Evolutionary conservation across 2,888 invertebrate species (phyloP).

Genomic region (Axea sp.): DNA sequence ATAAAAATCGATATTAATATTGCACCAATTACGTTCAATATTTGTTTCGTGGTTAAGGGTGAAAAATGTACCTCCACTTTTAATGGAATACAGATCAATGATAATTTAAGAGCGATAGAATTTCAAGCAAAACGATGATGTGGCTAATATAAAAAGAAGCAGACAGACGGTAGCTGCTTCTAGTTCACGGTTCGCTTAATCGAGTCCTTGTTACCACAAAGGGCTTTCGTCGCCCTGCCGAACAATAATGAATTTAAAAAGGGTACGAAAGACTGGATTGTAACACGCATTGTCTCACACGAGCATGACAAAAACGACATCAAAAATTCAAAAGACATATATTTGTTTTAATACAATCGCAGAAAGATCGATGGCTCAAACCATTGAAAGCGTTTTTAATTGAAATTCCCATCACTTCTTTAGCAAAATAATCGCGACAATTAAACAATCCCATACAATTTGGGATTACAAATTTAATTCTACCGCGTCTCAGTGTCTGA

Average conservation of each 20-base stretch:
- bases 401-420: conserved; percentile 1
- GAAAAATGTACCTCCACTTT: conserved; percentile 19
- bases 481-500: too few relatives aligned
- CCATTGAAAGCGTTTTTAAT: not conserved
- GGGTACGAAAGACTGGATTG: conserved; percentile 59
- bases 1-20: not conserved
- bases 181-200: conserved; percentile 71
- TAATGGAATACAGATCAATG: conserved; percentile 43
- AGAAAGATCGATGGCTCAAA: not conserved
- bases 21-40: not conserved
- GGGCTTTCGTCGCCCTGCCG: conserved; percentile 65
- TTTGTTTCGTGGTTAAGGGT: conserved; percentile 6
- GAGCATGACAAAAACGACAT: conserved; percentile 24
- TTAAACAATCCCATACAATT: too few relatives aligned
- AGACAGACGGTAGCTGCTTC: conserved; percentile 71
- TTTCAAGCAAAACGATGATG: conserved; percentile 63
- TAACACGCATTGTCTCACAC: conserved; percentile 57
- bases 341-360: conserved; percentile 24
- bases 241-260: conserved; percentile 59
- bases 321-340: conserved; percentile 26
- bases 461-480: too few relatives aligned
- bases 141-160: conserved; percentile 72
- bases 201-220: conserved; percentile 66
- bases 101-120: conserved; percentile 59
- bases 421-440: too few relatives aligned